phyloP scores from a whole-genome alignment of 2,888 invertebrate genomes.

The Drosophila borealis region DNA sequence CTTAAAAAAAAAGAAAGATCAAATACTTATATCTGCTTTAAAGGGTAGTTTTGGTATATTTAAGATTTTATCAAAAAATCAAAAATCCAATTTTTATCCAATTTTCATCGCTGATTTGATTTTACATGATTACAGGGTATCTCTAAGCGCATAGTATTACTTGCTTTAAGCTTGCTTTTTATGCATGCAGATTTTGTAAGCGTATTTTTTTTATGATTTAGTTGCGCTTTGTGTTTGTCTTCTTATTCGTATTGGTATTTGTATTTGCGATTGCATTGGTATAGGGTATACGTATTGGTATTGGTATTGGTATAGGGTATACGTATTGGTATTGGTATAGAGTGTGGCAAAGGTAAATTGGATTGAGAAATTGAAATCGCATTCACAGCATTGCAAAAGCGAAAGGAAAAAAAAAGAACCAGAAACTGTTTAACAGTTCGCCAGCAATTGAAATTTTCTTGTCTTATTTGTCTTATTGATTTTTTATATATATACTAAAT shows the following conservation, averaged over 20 bases:
- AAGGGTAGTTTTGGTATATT: neutral
- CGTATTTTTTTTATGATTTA: conserved; percentile 60
- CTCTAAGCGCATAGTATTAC: neutral
- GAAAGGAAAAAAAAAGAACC: conserved; percentile 8
- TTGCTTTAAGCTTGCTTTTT: conserved; percentile 37
- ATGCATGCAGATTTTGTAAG: conserved; percentile 57
- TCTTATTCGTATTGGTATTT: conserved; percentile 39
- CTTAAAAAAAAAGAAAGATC: no score
- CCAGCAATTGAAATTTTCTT: conserved; percentile 55
- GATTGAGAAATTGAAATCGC: conserved; percentile 79
- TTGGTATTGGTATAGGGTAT: conserved; percentile 9
- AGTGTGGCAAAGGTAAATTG: conserved; percentile 75
- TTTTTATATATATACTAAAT: conserved; percentile 34
- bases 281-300: conserved; percentile 11
- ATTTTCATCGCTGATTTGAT: neutral
- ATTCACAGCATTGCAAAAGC: conserved; percentile 53
- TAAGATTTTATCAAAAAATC: no score
- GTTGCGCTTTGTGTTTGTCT: conserved; percentile 69
- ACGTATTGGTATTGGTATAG: conserved; percentile 15
- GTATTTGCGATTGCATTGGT: conserved; percentile 30
- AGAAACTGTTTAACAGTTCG: conserved; percentile 42
- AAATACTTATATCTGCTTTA: neutral
- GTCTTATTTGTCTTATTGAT: conserved; percentile 71
- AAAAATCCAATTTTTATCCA: no score
- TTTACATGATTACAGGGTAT: conserved; percentile 15